A percentile compares a stretch with the other conserved stretches of the same genome.
Conservation (phyloP, 2,888 invertebrate species). For the Leptopilina syphax region DNA sequence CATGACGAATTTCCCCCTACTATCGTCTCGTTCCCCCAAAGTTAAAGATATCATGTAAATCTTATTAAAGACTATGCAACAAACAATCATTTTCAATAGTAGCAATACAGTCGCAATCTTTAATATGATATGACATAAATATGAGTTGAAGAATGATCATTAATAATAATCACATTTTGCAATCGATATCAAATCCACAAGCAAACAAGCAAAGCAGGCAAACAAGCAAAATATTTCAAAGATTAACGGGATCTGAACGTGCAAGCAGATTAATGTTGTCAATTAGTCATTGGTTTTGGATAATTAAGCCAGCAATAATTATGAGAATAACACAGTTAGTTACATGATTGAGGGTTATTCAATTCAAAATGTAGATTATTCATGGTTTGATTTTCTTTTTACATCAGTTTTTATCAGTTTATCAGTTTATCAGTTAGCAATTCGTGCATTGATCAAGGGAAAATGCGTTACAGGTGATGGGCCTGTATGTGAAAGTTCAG, state of each 20-base stretch:
- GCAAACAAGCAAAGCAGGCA: constrained; percentile 57
- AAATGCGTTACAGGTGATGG: background rate
- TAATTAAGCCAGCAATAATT: background rate
- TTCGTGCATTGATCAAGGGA: background rate
- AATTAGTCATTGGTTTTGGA: background rate
- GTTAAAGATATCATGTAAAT: background rate
- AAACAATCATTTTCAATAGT: background rate
- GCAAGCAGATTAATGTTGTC: constrained; percentile 8
- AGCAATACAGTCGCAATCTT: background rate
- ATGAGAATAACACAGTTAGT: background rate
- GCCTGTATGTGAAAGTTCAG: background rate
- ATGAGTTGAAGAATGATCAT: background rate
- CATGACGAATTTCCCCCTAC: constrained; percentile 6
- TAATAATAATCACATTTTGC: constrained; percentile 45
- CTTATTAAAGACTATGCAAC: background rate
- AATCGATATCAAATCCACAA: constrained; percentile 59
- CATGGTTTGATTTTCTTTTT: background rate
- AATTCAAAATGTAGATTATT: background rate
- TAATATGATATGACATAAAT: background rate
- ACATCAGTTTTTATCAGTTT: background rate
- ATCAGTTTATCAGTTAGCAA: too few relatives aligned
- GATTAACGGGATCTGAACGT: constrained; percentile 3
- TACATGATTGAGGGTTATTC: too few relatives aligned
- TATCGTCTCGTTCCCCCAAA: constrained; percentile 36
- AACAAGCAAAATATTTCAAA: constrained; percentile 22